phyloP scores from a whole-genome alignment of 92 coral and sea anemone genomes.

The Porites cylindrica region DNA sequence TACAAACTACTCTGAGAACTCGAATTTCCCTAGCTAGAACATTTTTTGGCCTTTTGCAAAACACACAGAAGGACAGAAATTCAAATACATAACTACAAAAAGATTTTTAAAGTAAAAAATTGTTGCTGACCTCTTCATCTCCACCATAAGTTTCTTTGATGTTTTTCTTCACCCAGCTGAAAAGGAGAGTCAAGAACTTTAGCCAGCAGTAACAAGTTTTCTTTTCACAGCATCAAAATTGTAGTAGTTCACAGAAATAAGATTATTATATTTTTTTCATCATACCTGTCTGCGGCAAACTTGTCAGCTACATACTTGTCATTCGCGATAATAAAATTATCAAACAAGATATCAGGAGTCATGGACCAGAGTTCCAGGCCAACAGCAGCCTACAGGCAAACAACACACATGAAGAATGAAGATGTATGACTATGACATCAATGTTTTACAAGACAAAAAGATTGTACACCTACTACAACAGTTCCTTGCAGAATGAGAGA shows the following conservation, averaged over 20 bases:
- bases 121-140: constrained; percentile 69
- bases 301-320: constrained; percentile 95
- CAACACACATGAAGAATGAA: neutral
- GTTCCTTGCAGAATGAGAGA: too few species aligned
- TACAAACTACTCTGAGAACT: neutral
- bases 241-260: neutral
- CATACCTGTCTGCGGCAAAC: constrained; percentile 89
- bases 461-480: too few species aligned
- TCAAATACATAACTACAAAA: too few species aligned
- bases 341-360: constrained; percentile 96
- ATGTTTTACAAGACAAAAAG: too few species aligned
- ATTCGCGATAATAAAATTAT: constrained; percentile 86
- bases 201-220: neutral
- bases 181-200: constrained; percentile 2
- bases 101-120: neutral
- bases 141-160: constrained; percentile 86
- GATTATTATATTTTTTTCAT: neutral
- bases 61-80: too few species aligned
- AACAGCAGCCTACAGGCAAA: constrained; percentile 82
- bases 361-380: constrained; percentile 99
- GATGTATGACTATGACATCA: too few species aligned
- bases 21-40: neutral
- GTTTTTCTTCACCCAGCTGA: constrained; percentile 89
- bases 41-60: neutral
- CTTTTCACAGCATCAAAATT: too few species aligned